A percentile compares a stretch with the other conserved stretches of the same genome.
phyloP scores from a whole-genome alignment of 2,797 vertebrate genomes.

The Sebastes alutus region DNA sequence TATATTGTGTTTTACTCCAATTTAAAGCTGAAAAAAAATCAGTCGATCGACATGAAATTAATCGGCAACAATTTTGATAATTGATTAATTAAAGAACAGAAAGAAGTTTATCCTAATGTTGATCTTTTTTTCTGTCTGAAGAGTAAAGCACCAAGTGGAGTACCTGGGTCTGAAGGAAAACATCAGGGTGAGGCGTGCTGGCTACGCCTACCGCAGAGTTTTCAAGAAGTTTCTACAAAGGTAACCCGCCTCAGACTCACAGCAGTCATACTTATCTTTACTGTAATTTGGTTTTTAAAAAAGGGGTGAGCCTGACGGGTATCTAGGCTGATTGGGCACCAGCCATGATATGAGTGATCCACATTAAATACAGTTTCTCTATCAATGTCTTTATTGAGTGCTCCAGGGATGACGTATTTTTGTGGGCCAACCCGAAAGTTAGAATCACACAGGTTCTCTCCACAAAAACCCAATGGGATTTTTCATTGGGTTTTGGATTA shows the following conservation, averaged over 20 bases:
- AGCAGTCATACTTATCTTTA: background rate
- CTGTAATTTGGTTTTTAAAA: background rate
- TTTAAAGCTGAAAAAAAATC: background rate
- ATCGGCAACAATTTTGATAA: background rate
- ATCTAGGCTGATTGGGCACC: background rate
- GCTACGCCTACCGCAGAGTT: constrained; percentile 94
- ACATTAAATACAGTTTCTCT: background rate
- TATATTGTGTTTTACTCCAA: background rate
- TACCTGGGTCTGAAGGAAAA: constrained; percentile 98
- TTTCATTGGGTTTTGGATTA: no score
- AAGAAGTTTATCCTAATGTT: background rate
- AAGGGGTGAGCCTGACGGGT: background rate
- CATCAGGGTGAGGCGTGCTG: constrained; percentile 96
- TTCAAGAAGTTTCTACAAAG: constrained; percentile 98
- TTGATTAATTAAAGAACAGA: background rate
- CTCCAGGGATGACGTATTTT: no score
- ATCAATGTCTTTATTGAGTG: background rate
- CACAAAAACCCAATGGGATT: no score
- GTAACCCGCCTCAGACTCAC: constrained; percentile 69
- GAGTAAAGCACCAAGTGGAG: constrained; percentile 98
- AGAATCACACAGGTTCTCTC: no score
- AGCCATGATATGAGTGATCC: background rate
- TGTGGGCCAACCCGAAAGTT: no score
- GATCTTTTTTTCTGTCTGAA: constrained; percentile 55
- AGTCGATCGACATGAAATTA: background rate